Conservation (phyloP, 2,888 invertebrate species). For the Amaurobius ferox region DNA sequence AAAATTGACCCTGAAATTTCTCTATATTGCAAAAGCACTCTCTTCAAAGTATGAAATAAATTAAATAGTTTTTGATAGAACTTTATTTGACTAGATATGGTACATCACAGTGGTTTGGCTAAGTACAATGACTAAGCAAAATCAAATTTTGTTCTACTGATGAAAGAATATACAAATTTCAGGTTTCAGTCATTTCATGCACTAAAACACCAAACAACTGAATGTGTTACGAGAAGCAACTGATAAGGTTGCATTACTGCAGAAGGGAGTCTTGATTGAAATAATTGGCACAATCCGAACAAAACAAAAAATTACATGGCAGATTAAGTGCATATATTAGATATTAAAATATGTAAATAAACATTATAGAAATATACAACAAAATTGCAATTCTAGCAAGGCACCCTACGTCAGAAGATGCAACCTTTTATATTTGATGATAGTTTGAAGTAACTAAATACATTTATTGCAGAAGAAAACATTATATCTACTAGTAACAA, state of each 20-base stretch:
- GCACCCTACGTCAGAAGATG: not conserved
- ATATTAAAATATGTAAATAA: too few relatives aligned
- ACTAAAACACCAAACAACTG: constrained; percentile 42
- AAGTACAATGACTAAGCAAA: constrained; percentile 71
- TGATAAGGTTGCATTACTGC: not conserved
- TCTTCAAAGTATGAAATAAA: too few relatives aligned
- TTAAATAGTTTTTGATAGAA: constrained; percentile 65
- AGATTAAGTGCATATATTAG: not conserved
- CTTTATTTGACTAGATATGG: constrained; percentile 70
- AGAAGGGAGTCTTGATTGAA: not conserved
- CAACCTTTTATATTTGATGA: not conserved
- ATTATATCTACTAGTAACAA: not conserved
- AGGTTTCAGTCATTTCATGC: constrained; percentile 54
- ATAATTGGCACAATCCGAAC: too few relatives aligned
- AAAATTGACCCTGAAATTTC: too few relatives aligned
- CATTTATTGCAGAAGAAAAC: not conserved
- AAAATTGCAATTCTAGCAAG: too few relatives aligned
- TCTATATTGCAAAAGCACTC: too few relatives aligned
- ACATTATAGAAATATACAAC: too few relatives aligned
- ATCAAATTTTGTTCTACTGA: constrained; percentile 52
- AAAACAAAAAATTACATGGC: too few relatives aligned
- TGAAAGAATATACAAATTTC: constrained; percentile 57
- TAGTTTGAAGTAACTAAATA: not conserved
- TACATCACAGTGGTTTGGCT: constrained; percentile 73
- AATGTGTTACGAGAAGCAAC: not conserved